phyloP scores from a whole-genome alignment of 2,888 invertebrate genomes.

The Formica aserva region DNA sequence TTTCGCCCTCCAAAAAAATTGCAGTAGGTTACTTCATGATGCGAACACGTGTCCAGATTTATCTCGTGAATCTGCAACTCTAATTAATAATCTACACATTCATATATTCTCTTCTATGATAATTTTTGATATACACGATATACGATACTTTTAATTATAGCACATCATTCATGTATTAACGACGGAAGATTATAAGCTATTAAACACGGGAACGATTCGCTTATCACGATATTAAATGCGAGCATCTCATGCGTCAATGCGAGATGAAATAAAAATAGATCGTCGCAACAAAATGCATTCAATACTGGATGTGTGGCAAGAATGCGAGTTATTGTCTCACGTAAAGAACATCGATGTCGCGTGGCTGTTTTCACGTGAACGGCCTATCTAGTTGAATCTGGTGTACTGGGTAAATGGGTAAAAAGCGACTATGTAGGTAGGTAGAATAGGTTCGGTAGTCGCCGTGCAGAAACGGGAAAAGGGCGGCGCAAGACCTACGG shows the following conservation, averaged over 20 bases:
- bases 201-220: not conserved
- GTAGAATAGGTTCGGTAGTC: constrained; percentile 67
- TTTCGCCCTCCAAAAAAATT: not conserved
- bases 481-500: constrained; percentile 27
- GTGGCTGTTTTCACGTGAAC: constrained; percentile 78
- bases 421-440: constrained; percentile 56
- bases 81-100: not conserved
- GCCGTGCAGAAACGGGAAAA: constrained; percentile 66
- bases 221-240: not conserved
- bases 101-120: not conserved
- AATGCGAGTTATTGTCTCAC: constrained; percentile 27
- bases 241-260: not conserved
- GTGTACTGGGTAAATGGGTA: constrained; percentile 61
- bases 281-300: not conserved
- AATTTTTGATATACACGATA: not conserved
- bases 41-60: not conserved
- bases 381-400: constrained; percentile 42
- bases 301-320: not conserved
- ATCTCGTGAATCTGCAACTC: not conserved
- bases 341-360: constrained; percentile 71
- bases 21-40: not conserved
- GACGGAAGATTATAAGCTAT: not conserved
- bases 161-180: not conserved
- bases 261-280: not conserved
- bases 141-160: not conserved